Percentiles rank a stretch among this genome's conserved stretches.
Evolutionary conservation across 2,113 vertebrate genomes (phyloP).

Genomic region (Laticauda colubrina): DNA sequence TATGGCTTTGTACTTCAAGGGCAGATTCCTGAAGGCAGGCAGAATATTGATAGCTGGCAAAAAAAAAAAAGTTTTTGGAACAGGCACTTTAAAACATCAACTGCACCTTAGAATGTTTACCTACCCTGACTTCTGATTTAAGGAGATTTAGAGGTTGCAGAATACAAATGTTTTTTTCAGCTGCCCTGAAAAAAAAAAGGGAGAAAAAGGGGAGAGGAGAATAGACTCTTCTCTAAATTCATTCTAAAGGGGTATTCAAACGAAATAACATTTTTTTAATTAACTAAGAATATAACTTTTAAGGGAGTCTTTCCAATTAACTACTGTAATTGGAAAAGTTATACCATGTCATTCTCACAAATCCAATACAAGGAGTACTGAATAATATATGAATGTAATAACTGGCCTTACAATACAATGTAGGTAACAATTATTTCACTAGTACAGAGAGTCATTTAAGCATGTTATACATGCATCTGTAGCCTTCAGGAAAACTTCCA

Average conservation of each 20-base stretch:
- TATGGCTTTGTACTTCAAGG: slow-evolving; percentile 63
- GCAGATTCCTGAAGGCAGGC: slow-evolving; percentile 41
- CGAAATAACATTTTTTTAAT: neutral
- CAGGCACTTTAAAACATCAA: slow-evolving; percentile 53
- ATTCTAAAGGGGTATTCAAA: neutral
- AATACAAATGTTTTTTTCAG: neutral
- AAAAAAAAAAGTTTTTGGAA: slow-evolving; percentile 21
- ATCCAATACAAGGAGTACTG: neutral
- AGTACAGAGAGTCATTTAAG: neutral
- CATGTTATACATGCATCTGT: slow-evolving; percentile 31
- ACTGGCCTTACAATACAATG: neutral
- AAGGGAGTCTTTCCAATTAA: neutral
- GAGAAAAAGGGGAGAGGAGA: neutral
- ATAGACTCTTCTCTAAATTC: neutral
- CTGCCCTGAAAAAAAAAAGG: neutral
- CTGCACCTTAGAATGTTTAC: slow-evolving; percentile 29
- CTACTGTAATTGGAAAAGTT: neutral
- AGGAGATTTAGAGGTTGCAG: neutral
- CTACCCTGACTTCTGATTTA: neutral
- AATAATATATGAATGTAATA: neutral
- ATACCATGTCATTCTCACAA: neutral
- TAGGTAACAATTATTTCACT: neutral
- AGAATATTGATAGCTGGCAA: slow-evolving; percentile 40
- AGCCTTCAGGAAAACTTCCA: neutral
- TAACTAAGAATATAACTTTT: neutral